Evolutionary conservation across 2,797 vertebrate genomes (phyloP), one percentile per base, ranked within the genome.

Genomic region (Poecilia velifera): DNA sequence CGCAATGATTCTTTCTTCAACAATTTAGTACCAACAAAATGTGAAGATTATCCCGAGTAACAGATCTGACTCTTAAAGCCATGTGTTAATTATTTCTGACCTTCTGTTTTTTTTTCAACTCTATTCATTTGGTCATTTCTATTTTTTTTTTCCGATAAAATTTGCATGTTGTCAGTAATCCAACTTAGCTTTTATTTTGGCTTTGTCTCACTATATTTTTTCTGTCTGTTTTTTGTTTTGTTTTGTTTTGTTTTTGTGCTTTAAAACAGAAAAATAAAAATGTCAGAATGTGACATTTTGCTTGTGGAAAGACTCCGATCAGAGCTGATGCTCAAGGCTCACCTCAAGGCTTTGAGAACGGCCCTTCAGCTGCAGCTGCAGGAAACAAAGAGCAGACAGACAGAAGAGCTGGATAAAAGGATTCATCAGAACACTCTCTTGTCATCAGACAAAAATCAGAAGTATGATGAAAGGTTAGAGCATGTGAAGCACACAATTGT

Each of bases 361-460:
- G 85, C 90, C 62, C 89, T 93, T 31, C 88, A 64, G 31, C 89
- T 90, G 66, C 91, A 94, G 86, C 91, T 97, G 28, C 86, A 95
- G 85, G 94, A 96, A 86, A 78, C 92, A 59, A 86, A 87, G 53
- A 87, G 62, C n/a, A 87, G 87, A 14, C 94, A 94, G 74, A 88
- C 45, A 73, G 86, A 92, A 68, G 91, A 92, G 55, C 90, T 96
- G 46, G 94, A 95, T 49, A 95, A 78, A 77, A 93, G 95, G 81
- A 91, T 96, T 57, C 70, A 91, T 68, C 89, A 92, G 80, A 90
- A 96, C 59, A 83, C 91, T 47, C 82, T 92, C 39, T 91, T 96
- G 28, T 90, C 88, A 51, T 80, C 80, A 77, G 91, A 72, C 74
- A 82, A 82, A 39, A 76, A 84, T 10, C 74, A 53, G 66, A 28